Base-by-base conservation (phyloP, 2,888 invertebrate genomes). In the Caenorhabditis sulstoni region DNA sequence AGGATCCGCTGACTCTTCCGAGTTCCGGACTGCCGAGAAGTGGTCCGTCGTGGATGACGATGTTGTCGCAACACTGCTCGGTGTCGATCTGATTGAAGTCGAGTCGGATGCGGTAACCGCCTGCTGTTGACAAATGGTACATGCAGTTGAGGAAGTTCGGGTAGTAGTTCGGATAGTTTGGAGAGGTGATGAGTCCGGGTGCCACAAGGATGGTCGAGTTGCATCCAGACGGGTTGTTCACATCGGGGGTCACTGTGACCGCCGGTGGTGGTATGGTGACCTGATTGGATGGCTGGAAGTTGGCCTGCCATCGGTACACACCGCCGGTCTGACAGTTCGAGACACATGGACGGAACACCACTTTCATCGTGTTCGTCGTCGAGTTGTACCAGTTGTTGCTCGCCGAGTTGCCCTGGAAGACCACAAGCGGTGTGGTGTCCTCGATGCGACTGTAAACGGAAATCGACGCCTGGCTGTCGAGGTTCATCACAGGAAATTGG, bases 1-100 rank as follows among this genome's bases (percentile, higher is more conserved):
- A 58, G 18, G 29, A 52, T 16, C 79, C 79, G 41, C 75, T 79
- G 39, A 79, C 16, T 35, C 66, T 49, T 39, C 66, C 80, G 5
- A 80, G 29, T 16, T 70, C 70, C 14, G 65, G 49, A 45, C 74
- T 70, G 9, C 61, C 18, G 12, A 67, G 20, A 18, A 59, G 35
- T 16, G 71, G 70, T 9, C 80, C 80, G 37, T 80, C 80, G 39
- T 57, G 66, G 39, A 80, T 37, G 0, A 71, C 67, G 16, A 76
- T 76, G 12, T 59, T 61, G 44, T 80, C 80, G 57, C 80, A 80
- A 18, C 80, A 80, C n/a, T 71, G 52, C 41, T 80, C 80, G 23
- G 80, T 80, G 9, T 57, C 47, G 16, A 80, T 37, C 1, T 39
- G 23, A 41, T 47, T 55, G 35, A 79, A 79, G 29, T 67, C 61